Evolutionary conservation across 2,888 invertebrate species (phyloP), one percentile per base, ranked within the genome.

Genomic region (Malachius bipustulatus): DNA sequence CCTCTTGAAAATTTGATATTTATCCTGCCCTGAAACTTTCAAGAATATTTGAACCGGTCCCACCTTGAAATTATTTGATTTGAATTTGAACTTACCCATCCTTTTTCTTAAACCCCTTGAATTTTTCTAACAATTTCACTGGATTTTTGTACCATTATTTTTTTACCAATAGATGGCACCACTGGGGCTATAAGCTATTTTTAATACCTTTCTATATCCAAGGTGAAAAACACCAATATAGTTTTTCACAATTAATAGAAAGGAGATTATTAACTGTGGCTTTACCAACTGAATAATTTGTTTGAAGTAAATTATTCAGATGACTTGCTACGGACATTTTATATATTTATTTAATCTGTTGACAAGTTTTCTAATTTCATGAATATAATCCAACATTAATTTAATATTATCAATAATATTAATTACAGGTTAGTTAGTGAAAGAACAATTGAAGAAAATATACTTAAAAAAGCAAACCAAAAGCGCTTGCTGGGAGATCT

Each of bases 391-490:
- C n/a, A 10, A 19, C n/a, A 15, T n/a, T 9, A 3, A 15, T 32
- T 26, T 32, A 6, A 6, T 4, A 34, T 30, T 34, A 10, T 27
- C 14, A 27, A 9, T 42, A 36, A 33, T 37, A 45, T 41, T 35
- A 37, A 35, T 56, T 60, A 11, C 47, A 84, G 97, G 42, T 70
- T 99, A 50, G 87, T 99, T 39, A 93, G 94, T 58, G 90, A 94
- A 60, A 84, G 81, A 65, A 97, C 98, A 6, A 87, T 98, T 28
- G 98, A 98, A 69, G 98, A 99, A 65, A 99, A 99, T 66, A 99
- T 98, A 52, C 66, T 98, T 54, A 94, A 93, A 65, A 99, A 98
- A 64, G 98, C 98, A 3, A 90, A 89, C 63, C 96, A 98, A 65
- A 98, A 99, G 64, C 75, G 94, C 43, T 70, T 91, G 59, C 74